These are phyloP conservation scores for Sebastes taczanowskii DNA, from an alignment of 2,797 vertebrate genomes.

Conservation along the genomic window DNA sequence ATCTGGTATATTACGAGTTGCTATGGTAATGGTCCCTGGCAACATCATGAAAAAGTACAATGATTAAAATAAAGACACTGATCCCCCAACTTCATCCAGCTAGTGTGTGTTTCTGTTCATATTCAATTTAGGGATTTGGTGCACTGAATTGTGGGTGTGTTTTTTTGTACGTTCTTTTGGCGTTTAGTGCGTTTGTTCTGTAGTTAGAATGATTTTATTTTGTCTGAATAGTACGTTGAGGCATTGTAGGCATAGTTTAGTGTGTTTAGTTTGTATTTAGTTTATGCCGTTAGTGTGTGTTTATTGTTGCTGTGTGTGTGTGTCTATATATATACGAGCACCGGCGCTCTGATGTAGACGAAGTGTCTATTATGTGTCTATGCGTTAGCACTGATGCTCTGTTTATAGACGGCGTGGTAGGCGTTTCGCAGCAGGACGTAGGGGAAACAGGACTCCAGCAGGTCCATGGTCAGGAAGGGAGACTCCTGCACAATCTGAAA, in stretches of 20 bases:
- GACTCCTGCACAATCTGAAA: slow-evolving; percentile 98
- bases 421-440: slow-evolving; percentile 97
- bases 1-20: slow-evolving; percentile 62
- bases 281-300: slow-evolving; percentile 47
- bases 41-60: slow-evolving; percentile 74
- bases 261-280: slow-evolving; percentile 54
- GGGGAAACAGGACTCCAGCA: slow-evolving; percentile 98
- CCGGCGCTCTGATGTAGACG: slow-evolving; percentile 73
- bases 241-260: slow-evolving; percentile 41
- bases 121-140: slow-evolving; percentile 1
- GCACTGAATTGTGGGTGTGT: not conserved
- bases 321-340: not conserved
- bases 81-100: slow-evolving; percentile 70
- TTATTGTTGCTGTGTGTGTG: slow-evolving; percentile 7
- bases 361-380: slow-evolving; percentile 69
- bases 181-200: slow-evolving; percentile 15
- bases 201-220: not conserved
- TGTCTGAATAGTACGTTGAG: slow-evolving; percentile 78
- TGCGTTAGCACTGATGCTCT: slow-evolving; percentile 92
- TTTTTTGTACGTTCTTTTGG: not conserved
- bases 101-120: slow-evolving; percentile 28
- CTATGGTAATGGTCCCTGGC: slow-evolving; percentile 67
- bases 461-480: slow-evolving; percentile 98
- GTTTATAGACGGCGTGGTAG: slow-evolving; percentile 98
- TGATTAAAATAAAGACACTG: slow-evolving; percentile 71